Conservation (phyloP, 2,113 vertebrate species). For the Blennius ocellaris region DNA sequence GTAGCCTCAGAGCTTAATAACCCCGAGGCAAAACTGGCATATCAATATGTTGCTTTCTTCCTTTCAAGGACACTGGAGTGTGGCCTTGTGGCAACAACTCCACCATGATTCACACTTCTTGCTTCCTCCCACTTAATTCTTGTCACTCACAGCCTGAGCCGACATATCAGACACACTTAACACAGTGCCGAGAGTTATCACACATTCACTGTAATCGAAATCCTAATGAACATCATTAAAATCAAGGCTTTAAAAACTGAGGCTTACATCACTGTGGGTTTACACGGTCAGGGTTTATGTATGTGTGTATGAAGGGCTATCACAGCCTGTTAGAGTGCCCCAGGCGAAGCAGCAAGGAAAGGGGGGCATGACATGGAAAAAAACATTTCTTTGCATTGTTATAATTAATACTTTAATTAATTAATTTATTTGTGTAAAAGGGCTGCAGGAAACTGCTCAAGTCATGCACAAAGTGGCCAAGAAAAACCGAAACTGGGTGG, state of each 20-base stretch:
- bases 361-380: conserved; percentile 42
- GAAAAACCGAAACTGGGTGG: conserved; percentile 34
- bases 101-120: conserved; percentile 52
- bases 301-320: conserved; percentile 25
- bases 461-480: conserved; percentile 15
- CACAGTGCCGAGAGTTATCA: conserved; percentile 54
- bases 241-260: conserved; percentile 37
- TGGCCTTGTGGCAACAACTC: conserved; percentile 44
- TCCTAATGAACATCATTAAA: conserved; percentile 72
- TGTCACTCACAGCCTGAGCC: conserved; percentile 61
- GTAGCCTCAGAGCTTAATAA: conserved; percentile 53
- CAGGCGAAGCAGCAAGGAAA: conserved; percentile 22
- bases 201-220: conserved; percentile 64
- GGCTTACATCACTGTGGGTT: conserved; percentile 45
- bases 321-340: conserved; percentile 32
- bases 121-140: conserved; percentile 60
- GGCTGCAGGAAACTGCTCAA: conserved; percentile 39
- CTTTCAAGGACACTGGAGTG: conserved; percentile 62
- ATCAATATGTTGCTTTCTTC: conserved; percentile 57
- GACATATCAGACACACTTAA: conserved; percentile 62
- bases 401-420: too few species aligned
- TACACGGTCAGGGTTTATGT: conserved; percentile 15
- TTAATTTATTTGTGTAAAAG: conserved; percentile 35
- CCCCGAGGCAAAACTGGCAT: conserved; percentile 47
- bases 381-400: conserved; percentile 54